Conservation (phyloP, 2,888 invertebrate genomes). For the Encarsia formosa region DNA sequence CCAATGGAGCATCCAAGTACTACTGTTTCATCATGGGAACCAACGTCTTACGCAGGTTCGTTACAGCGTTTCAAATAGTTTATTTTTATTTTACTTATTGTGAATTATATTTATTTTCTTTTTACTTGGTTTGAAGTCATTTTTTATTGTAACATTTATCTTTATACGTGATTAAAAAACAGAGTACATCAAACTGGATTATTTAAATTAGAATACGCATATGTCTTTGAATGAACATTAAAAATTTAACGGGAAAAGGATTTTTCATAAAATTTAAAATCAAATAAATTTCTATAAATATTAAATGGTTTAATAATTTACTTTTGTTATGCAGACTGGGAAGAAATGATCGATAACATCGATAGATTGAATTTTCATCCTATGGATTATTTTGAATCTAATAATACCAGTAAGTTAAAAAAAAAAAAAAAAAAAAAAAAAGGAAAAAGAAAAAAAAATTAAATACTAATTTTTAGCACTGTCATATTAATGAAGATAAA, state of each 20-base stretch:
- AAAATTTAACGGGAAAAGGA: too few species aligned
- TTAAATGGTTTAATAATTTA: too few species aligned
- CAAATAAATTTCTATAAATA: too few species aligned
- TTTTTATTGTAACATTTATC: background rate
- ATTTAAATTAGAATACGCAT: too few species aligned
- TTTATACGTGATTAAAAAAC: too few species aligned
- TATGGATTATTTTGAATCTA: constrained; percentile 45
- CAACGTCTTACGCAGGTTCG: constrained; percentile 48
- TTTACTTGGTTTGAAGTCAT: background rate
- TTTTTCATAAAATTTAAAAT: too few species aligned
- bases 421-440: background rate
- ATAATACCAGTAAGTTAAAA: constrained; percentile 41
- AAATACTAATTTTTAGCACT: too few species aligned
- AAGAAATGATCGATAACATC: constrained; percentile 48
- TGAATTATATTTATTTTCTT: background rate
- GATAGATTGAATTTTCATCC: constrained; percentile 43
- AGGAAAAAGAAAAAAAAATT: too few species aligned
- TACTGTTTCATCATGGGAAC: constrained; percentile 38
- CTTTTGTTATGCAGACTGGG: constrained; percentile 41
- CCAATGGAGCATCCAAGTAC: constrained; percentile 41
- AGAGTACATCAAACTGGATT: too few species aligned
- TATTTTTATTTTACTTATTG: constrained; percentile 8
- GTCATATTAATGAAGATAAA: too few species aligned
- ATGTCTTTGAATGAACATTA: too few species aligned
- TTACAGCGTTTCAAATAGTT: background rate